Conservation (phyloP, 2,888 invertebrate genomes). For the Caenorhabditis auriculariae region DNA sequence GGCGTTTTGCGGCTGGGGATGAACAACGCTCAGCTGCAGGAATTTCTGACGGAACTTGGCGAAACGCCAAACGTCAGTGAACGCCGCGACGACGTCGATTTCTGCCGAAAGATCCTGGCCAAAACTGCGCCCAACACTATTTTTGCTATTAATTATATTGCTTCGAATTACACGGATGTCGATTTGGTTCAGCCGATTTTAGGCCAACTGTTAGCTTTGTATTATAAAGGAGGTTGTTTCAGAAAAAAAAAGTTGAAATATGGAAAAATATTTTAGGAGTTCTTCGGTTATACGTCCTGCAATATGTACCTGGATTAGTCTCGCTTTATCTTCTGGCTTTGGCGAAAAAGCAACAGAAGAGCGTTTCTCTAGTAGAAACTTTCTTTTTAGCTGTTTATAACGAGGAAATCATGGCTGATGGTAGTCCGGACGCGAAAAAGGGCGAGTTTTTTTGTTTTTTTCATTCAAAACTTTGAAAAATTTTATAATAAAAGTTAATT, state of each 20-base stretch:
- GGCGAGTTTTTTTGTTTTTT: neutral
- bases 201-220: slow-evolving; percentile 56
- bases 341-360: slow-evolving; percentile 50
- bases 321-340: slow-evolving; percentile 48
- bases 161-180: slow-evolving; percentile 56
- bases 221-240: slow-evolving; percentile 53
- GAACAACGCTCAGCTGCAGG: slow-evolving; percentile 49
- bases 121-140: slow-evolving; percentile 34
- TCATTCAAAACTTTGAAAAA: neutral
- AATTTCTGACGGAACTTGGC: slow-evolving; percentile 41
- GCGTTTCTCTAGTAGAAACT: slow-evolving; percentile 53
- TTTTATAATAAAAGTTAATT: too few species aligned
- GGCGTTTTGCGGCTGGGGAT: too few species aligned
- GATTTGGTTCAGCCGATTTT: slow-evolving; percentile 55
- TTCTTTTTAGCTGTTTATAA: slow-evolving; percentile 62
- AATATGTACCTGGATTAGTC: slow-evolving; percentile 53
- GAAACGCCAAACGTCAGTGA: neutral
- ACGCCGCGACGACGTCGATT: neutral
- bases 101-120: neutral
- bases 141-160: slow-evolving; percentile 46
- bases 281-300: slow-evolving; percentile 52
- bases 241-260: neutral
- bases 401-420: slow-evolving; percentile 59
- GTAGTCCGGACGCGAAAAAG: slow-evolving; percentile 42
- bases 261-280: slow-evolving; percentile 41